A percentile compares a stretch with the other conserved stretches of the same genome.
phyloP scores from a whole-genome alignment of 2,888 invertebrate genomes.

The Acheta domesticus region DNA sequence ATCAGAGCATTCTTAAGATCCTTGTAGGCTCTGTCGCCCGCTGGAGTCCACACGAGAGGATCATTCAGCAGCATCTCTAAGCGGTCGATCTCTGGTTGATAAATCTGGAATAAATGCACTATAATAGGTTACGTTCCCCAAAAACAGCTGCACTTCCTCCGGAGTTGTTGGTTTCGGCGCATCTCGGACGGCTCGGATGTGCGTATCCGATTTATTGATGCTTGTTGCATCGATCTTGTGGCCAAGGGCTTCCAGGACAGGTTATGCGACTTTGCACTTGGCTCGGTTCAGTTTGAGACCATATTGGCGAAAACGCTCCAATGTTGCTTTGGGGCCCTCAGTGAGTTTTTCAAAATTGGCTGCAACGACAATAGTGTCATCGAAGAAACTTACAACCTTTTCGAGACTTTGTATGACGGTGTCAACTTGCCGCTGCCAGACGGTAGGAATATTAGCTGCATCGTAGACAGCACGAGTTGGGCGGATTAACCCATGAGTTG shows the following conservation, averaged over 20 bases:
- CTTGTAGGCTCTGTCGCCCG: slow-evolving; percentile 25
- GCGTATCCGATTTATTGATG: slow-evolving; percentile 18
- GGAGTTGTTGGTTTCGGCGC: background rate
- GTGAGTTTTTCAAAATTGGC: too few species aligned
- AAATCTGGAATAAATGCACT: slow-evolving; percentile 35
- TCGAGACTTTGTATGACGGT: background rate
- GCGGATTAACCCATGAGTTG: slow-evolving; percentile 34
- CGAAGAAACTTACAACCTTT: slow-evolving; percentile 23
- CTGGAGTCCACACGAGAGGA: slow-evolving; percentile 28
- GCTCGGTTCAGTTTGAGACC: too few species aligned
- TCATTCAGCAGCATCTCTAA: slow-evolving; percentile 35
- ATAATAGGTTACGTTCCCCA: slow-evolving; percentile 19
- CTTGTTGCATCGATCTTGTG: slow-evolving; percentile 23
- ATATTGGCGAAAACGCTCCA: too few species aligned
- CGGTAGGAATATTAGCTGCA: slow-evolving; percentile 37
- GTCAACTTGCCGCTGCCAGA: slow-evolving; percentile 35
- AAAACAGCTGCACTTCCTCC: slow-evolving; percentile 20
- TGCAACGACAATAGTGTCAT: slow-evolving; percentile 19
- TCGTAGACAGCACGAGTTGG: slow-evolving; percentile 27
- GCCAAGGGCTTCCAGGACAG: background rate
- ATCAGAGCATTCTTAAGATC: slow-evolving; percentile 31
- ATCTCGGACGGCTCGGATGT: slow-evolving; percentile 2
- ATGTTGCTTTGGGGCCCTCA: too few species aligned
- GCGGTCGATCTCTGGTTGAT: slow-evolving; percentile 35
- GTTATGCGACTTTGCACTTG: background rate